Evolutionary conservation across 2,797 vertebrate genomes (phyloP).

Genomic region (Anguilla pacifica): DNA sequence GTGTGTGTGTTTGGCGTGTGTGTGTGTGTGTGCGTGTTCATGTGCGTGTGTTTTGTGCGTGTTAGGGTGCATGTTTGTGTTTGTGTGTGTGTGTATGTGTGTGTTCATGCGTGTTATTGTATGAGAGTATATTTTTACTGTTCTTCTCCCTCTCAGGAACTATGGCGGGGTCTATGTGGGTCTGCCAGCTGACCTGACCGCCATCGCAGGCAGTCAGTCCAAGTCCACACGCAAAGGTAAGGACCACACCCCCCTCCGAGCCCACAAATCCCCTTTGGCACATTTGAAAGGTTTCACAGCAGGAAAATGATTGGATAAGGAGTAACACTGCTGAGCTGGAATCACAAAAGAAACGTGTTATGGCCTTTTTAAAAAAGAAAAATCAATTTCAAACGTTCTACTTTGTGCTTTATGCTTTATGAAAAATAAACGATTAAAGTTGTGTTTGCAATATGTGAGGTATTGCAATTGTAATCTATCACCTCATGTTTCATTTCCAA

Average conservation of each 20-base stretch:
- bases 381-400: background rate
- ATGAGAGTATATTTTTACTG: conserved; percentile 19
- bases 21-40: background rate
- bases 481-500: background rate
- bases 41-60: background rate
- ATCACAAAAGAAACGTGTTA: background rate
- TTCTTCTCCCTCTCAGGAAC: conserved; percentile 73
- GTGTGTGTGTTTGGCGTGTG: background rate
- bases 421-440: too few species aligned
- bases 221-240: conserved; percentile 85
- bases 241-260: background rate
- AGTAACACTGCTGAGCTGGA: background rate
- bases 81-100: background rate
- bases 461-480: too few species aligned
- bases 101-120: background rate
- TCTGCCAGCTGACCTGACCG: conserved; percentile 79
- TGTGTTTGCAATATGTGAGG: too few species aligned
- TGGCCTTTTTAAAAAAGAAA: background rate
- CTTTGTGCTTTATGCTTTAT: too few species aligned
- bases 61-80: conserved; percentile 19
- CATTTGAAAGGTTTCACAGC: background rate
- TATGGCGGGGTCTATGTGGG: conserved; percentile 96
- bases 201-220: conserved; percentile 78
- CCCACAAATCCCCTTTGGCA: background rate
- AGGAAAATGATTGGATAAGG: background rate